Percentiles rank a stretch among this genome's conserved stretches.
These are phyloP conservation scores for Drosophila rufa DNA, from an alignment of 1,140 invertebrate species.

Conservation along the genomic window DNA sequence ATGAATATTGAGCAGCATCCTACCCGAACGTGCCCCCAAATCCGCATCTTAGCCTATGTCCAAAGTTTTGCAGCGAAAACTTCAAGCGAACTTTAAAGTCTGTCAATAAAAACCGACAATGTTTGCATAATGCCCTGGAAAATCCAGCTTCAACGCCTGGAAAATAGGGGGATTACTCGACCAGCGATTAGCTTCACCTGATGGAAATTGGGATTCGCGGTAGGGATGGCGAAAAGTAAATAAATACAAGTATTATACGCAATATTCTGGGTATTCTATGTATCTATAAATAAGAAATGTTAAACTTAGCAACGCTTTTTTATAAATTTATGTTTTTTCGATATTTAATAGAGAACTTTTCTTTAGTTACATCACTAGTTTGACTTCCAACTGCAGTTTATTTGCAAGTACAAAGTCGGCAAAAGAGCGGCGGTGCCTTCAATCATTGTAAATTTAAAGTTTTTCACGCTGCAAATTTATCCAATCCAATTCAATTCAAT, in stretches of 20 bases:
- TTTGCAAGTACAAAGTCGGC: constrained; percentile 59
- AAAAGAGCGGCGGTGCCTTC: constrained; percentile 2
- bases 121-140: constrained; percentile 49
- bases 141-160: not conserved
- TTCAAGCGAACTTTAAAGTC: constrained; percentile 54
- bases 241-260: no score
- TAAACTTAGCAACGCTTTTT: no score
- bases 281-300: no score
- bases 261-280: no score
- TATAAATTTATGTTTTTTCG: no score
- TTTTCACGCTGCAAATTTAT: constrained; percentile 44
- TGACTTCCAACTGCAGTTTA: constrained; percentile 30
- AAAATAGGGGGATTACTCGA: constrained; percentile 23
- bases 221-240: not conserved
- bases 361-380: not conserved
- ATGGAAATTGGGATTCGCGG: not conserved
- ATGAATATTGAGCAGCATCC: constrained; percentile 68
- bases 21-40: constrained; percentile 1
- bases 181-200: constrained; percentile 24
- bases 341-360: no score
- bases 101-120: constrained; percentile 44
- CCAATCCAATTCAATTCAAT: constrained; percentile 71
- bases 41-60: constrained; percentile 23
- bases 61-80: constrained; percentile 35
- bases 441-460: constrained; percentile 71